Evolutionary conservation across 2,797 vertebrate genomes (phyloP).

Genomic region (Gastrophryne carolinensis): DNA sequence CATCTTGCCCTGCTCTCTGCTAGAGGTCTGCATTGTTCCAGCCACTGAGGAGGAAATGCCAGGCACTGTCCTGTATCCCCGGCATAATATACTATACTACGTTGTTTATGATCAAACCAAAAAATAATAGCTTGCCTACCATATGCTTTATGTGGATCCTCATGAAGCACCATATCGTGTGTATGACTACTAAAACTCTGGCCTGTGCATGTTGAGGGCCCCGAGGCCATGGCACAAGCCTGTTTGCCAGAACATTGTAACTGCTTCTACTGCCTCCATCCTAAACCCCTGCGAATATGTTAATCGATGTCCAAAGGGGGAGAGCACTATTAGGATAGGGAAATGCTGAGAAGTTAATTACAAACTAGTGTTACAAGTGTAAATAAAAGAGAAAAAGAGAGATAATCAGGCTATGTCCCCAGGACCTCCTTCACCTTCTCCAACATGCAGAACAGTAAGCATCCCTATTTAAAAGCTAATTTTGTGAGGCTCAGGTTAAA

Average conservation of each 20-base stretch:
- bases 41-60: no score
- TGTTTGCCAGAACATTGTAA: not conserved
- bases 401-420: slow-evolving; percentile 21
- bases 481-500: slow-evolving; percentile 73
- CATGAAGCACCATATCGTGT: not conserved
- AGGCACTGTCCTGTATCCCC: no score
- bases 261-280: not conserved
- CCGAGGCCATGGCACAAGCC: not conserved
- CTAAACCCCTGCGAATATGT: slow-evolving; percentile 11
- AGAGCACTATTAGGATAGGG: not conserved
- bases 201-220: not conserved
- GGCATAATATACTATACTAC: no score
- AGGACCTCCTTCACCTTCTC: slow-evolving; percentile 27
- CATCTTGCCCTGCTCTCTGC: no score
- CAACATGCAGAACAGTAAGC: slow-evolving; percentile 27
- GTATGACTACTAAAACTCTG: not conserved
- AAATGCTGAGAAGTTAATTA: slow-evolving; percentile 35
- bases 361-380: slow-evolving; percentile 6
- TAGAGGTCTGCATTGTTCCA: no score
- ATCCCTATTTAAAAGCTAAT: slow-evolving; percentile 41
- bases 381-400: slow-evolving; percentile 30
- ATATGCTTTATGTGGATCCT: not conserved
- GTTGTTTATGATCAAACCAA: no score
- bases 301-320: slow-evolving; percentile 13
- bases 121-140: not conserved